Evolutionary conservation across 2,888 invertebrate genomes (phyloP).

Genomic region (Romanomermis culicivorax): DNA sequence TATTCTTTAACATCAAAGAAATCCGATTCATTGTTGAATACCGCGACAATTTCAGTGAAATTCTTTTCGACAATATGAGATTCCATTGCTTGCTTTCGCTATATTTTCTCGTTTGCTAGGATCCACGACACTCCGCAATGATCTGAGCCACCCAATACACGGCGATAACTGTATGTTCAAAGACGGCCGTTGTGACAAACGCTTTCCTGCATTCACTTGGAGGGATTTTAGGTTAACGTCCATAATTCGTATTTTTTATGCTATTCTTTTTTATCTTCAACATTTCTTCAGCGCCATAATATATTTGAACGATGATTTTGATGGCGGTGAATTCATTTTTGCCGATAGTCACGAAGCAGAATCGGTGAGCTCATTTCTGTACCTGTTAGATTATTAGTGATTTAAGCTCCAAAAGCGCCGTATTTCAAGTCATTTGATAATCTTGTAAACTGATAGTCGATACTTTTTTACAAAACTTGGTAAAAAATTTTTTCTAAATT

Average conservation of each 20-base stretch:
- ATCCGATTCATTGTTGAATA: no score
- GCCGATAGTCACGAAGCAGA: slow-evolving; percentile 29
- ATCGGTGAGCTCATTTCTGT: background rate
- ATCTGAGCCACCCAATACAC: slow-evolving; percentile 41
- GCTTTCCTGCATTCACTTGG: slow-evolving; percentile 39
- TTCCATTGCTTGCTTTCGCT: no score
- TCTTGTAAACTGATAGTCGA: no score
- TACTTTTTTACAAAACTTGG: background rate
- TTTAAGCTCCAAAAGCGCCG: background rate
- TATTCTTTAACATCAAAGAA: no score
- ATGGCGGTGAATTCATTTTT: slow-evolving; percentile 44
- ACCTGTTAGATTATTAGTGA: no score
- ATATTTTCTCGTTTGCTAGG: no score
- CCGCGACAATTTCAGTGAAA: no score
- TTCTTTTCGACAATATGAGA: no score
- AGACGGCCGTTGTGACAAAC: slow-evolving; percentile 35
- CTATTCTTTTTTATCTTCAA: slow-evolving; percentile 4
- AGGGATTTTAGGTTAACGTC: slow-evolving; percentile 35
- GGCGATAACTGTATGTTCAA: slow-evolving; percentile 41
- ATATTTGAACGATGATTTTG: slow-evolving; percentile 41
- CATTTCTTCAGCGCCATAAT: slow-evolving; percentile 38
- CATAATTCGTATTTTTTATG: background rate
- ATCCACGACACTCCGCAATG: no score
- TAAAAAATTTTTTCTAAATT: background rate
- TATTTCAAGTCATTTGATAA: background rate